Percentiles rank a stretch among this genome's conserved stretches.
These are phyloP conservation scores for Rhinophrynus dorsalis DNA, from an alignment of 2,797 vertebrate genomes.

Conservation along the genomic window DNA sequence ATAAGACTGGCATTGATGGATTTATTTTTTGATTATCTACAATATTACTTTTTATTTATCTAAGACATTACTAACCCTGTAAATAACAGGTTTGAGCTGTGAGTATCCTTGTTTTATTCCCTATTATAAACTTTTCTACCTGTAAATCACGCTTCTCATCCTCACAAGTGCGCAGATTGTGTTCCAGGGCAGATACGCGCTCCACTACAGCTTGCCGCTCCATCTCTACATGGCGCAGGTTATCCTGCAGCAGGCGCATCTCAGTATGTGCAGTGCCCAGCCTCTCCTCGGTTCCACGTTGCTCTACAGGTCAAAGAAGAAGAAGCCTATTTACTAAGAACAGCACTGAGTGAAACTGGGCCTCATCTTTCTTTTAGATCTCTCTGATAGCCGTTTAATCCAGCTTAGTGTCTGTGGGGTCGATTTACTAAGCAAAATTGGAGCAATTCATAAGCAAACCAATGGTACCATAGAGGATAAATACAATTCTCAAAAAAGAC, in stretches of 20 bases:
- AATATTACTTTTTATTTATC: no score
- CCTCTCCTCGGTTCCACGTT: constrained; percentile 58
- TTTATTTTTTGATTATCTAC: no score
- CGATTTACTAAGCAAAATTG: no score
- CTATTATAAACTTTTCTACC: constrained; percentile 54
- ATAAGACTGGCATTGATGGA: no score
- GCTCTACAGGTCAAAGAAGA: constrained; percentile 56
- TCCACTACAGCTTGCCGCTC: constrained; percentile 67
- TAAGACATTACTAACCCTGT: no score
- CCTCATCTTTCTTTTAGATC: no score
- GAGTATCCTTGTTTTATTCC: background rate
- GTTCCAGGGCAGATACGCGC: constrained; percentile 63
- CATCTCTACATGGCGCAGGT: constrained; percentile 52
- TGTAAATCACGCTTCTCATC: constrained; percentile 66
- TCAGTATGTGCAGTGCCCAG: constrained; percentile 60
- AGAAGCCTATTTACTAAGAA: background rate
- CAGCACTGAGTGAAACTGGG: background rate
- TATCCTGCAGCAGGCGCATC: constrained; percentile 67
- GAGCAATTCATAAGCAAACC: no score
- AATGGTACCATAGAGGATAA: no score
- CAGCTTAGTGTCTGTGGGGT: no score
- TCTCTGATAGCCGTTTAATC: no score
- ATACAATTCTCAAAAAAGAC: no score
- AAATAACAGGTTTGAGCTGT: no score
- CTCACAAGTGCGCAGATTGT: constrained; percentile 57